A percentile compares a stretch with the other conserved stretches of the same genome.
phyloP scores from a whole-genome alignment of 2,113 vertebrate species.

The Ciconia maguari region DNA sequence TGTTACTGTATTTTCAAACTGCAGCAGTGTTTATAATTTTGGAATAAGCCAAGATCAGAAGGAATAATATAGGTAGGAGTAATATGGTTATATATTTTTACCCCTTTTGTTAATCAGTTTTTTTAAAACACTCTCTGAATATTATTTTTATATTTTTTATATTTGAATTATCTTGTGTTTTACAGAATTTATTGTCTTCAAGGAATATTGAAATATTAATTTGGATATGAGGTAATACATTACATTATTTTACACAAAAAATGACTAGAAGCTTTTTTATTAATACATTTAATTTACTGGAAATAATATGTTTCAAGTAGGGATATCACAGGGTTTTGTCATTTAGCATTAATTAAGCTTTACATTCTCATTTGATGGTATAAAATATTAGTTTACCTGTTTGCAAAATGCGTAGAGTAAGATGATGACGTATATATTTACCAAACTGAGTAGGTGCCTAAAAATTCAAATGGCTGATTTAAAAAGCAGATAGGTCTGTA shows the following conservation, averaged over 20 bases:
- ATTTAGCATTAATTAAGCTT: not conserved
- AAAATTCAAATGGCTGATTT: not conserved
- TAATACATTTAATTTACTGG: not conserved
- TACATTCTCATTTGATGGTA: not conserved
- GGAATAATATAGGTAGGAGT: not conserved
- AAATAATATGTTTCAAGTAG: not conserved
- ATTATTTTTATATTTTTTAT: not conserved
- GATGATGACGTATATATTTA: not conserved
- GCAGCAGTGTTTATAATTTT: not conserved
- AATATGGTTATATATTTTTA: not conserved
- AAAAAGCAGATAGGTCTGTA: not conserved
- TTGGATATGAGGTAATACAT: not conserved
- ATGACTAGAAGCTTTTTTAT: not conserved
- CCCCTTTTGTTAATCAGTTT: not conserved
- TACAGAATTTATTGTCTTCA: not conserved
- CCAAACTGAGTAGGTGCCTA: not conserved
- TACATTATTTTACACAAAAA: not conserved
- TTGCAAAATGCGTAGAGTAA: not conserved
- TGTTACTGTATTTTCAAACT: not conserved
- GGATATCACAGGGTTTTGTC: not conserved
- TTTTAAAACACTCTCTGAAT: not conserved
- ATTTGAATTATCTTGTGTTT: not conserved
- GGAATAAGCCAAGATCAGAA: not conserved
- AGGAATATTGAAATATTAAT: not conserved
- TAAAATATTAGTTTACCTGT: not conserved